Base-by-base conservation (phyloP, 2,888 invertebrate species). In the Norana najaformis region DNA sequence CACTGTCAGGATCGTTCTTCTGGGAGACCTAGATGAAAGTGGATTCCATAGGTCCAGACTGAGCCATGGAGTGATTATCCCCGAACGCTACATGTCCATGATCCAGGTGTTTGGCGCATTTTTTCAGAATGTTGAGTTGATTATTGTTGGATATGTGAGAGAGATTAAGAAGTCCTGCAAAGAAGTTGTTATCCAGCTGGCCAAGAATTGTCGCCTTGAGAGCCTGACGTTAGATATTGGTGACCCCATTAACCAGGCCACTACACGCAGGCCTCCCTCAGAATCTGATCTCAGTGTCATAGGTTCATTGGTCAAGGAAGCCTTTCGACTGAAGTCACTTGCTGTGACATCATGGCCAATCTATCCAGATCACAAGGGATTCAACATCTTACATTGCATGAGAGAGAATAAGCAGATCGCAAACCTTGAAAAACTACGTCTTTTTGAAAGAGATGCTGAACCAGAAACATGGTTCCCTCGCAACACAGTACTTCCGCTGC, bases 321-420 rank as follows among this genome's bases (percentile, higher is more conserved):
- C 83, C 34, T 83, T 83, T 83, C 35, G 83, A 83, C 83, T 83
- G 34, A 83, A 83, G 34, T 83, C 83, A n/a, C 83, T 83, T 35
- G 36, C 34, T 35, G 34, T 83, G 1, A 83, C 36, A 6, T 83
- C 83, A 6, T 83, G 83, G 83, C 83, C 83, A 11, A 83, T 83
- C 35, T 36, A 83, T 83, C 83, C 34, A 83, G 83, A 83, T 35
- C 83, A 83, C 35, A 83, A 83, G 34, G 83, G 36, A 16, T 83
- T 8, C 20, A 14, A 83, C 36, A 83, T 83, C 20, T 35, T 83
- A 83, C 5, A 34, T n/a, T 83, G 83, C 36, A 36, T 83, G 16
- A 83, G 35, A 83, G 36, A 83, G 36, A 83, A 83, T 20, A 34
- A 14, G 36, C 83, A 83, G 18, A 83, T 83, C 18, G 20, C 36